Evolutionary conservation across 2,797 vertebrate species (phyloP), one percentile per base, ranked within the genome.

Genomic region (Nyctalus aviator): DNA sequence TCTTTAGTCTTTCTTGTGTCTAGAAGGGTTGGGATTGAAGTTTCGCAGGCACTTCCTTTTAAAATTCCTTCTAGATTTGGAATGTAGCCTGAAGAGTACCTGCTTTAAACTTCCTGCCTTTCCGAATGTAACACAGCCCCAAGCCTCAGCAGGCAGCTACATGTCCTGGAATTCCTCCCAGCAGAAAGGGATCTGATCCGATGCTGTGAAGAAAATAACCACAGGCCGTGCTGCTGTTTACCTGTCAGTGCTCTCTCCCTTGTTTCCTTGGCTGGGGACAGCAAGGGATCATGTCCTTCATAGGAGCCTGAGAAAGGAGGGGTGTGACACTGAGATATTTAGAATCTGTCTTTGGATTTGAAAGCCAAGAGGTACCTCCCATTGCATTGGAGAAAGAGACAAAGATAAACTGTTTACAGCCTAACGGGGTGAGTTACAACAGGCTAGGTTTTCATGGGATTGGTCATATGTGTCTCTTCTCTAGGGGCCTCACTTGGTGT

Each of bases 131-230:
- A 21, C 86, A 44, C 30, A 46, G 15, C 81, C 86, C 41, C 64
- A 41, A 92, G 94, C 92, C 86, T 64, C 76, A 89, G 94, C 97
- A 81, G 96, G 97, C 96, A 73, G 88, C 87, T 88, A 94, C 97
- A 85, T 90, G 97, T 92, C 97, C 90, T 78, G 55, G 94, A 93
- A 97, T 96, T 97, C 96, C 94, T 97, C 96, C 86, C 8, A 95
- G 95, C 78, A 98, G 97, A 96, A 94, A 95, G 77, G 11, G 96
- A 96, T 98, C 95, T 97, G 96, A 96, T 97, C 96, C 96, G 86
- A 96, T 30, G 44, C 48, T 72, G n/a, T 90, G 10, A 35, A 91
- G 94, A 94, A 96, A 97, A 91, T 48, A 48, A 53, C 59, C 6
- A 32, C 3, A 0, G 79, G 92, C 95, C 88, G 62, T 94, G 78